Conservation (phyloP, 2,888 invertebrate species). For the Onthophagus sagittarius region DNA sequence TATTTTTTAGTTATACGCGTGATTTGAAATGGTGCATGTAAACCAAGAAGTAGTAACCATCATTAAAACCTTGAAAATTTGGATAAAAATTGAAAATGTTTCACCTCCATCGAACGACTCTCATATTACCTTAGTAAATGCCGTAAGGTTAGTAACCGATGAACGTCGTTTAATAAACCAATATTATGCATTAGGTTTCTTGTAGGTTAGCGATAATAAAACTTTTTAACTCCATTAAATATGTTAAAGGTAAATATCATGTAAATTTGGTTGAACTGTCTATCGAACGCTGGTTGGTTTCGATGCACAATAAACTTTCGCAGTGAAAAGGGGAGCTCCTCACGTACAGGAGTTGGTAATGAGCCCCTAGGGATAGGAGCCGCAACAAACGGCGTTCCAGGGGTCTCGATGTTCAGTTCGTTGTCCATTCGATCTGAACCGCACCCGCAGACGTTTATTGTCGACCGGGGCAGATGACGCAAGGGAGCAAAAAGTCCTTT, state of each 20-base stretch:
- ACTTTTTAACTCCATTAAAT: not conserved
- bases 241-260: not conserved
- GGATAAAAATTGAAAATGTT: too few species aligned
- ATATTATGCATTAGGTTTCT: too few species aligned
- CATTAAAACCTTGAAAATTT: too few species aligned
- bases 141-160: too few species aligned
- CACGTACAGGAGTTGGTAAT: conserved; percentile 30
- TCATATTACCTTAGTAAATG: too few species aligned
- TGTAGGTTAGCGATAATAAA: too few species aligned
- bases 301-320: conserved; percentile 4
- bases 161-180: too few species aligned
- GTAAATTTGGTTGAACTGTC: not conserved
- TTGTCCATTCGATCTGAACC: conserved; percentile 3
- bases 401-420: conserved; percentile 7
- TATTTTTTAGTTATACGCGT: too few species aligned
- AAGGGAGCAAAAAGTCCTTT: not conserved
- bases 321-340: conserved; percentile 16
- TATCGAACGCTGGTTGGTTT: not conserved
- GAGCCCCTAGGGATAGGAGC: conserved; percentile 29
- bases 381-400: conserved; percentile 30
- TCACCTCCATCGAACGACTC: too few species aligned
- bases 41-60: too few species aligned
- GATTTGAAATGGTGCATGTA: too few species aligned
- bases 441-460: conserved; percentile 4
- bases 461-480: not conserved